A percentile compares a stretch with the other conserved stretches of the same genome.
These are phyloP conservation scores for Otis tarda DNA, from an alignment of 2,113 vertebrate genomes.

Conservation along the genomic window DNA sequence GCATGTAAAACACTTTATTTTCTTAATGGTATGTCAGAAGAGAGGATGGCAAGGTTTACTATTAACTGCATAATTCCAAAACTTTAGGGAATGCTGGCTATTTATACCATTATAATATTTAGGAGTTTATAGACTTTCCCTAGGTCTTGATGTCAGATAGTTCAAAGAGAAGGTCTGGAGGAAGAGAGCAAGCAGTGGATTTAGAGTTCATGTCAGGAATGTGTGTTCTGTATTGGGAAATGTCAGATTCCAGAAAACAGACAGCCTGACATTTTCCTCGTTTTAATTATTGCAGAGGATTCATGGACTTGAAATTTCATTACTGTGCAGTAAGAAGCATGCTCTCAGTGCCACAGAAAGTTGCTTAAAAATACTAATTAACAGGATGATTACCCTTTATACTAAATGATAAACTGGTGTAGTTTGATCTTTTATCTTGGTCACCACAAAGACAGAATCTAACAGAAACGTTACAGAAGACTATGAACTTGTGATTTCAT, in stretches of 20 bases:
- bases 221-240: neutral
- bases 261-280: neutral
- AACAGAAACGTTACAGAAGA: neutral
- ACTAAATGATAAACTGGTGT: neutral
- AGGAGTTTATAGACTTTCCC: neutral
- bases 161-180: neutral
- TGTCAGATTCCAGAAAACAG: neutral
- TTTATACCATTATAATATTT: neutral
- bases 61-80: neutral
- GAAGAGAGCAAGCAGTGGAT: neutral
- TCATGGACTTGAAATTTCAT: neutral
- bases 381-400: neutral
- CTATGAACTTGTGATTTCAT: neutral
- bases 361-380: neutral
- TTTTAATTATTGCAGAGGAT: neutral
- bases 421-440: neutral
- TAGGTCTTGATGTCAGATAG: neutral
- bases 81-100: neutral
- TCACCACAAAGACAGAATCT: neutral
- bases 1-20: neutral
- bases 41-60: neutral
- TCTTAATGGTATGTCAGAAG: neutral
- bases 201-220: neutral
- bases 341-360: neutral
- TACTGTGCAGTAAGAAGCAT: neutral